These are phyloP conservation scores for Trichonephila clavipes DNA, from an alignment of 1,140 invertebrate genomes.

Conservation along the genomic window DNA sequence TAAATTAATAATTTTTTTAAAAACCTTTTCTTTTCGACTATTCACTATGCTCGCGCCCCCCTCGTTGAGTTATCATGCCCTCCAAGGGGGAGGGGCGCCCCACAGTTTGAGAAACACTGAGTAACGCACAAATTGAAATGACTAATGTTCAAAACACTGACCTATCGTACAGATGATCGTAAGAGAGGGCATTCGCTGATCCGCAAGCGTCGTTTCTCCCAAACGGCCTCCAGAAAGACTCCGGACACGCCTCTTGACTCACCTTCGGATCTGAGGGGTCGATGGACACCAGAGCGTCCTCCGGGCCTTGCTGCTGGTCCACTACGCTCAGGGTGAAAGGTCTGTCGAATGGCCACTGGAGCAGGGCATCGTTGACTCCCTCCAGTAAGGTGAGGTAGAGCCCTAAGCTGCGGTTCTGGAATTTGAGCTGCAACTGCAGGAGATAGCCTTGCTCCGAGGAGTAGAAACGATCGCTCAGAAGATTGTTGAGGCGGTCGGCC, in stretches of 20 bases:
- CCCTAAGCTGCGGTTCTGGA: constrained; percentile 72
- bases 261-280: constrained; percentile 55
- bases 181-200: constrained; percentile 27
- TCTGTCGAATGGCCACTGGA: constrained; percentile 77
- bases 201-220: constrained; percentile 70
- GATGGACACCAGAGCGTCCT: constrained; percentile 38
- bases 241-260: constrained; percentile 44
- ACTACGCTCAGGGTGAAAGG: constrained; percentile 73
- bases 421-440: constrained; percentile 75
- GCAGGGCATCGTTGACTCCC: constrained; percentile 73
- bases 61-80: too few species aligned
- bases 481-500: constrained; percentile 13
- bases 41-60: too few species aligned
- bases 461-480: constrained; percentile 77
- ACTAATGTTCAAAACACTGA: background rate
- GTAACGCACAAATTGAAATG: too few species aligned
- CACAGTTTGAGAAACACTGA: too few species aligned
- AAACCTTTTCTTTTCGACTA: too few species aligned
- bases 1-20: too few species aligned
- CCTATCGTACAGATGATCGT: constrained; percentile 68
- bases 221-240: constrained; percentile 72
- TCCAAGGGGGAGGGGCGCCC: too few species aligned
- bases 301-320: background rate
- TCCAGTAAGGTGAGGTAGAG: constrained; percentile 77
- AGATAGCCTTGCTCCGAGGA: constrained; percentile 77